Conservation (phyloP, 1,140 invertebrate genomes). For the Dryas iulia region DNA sequence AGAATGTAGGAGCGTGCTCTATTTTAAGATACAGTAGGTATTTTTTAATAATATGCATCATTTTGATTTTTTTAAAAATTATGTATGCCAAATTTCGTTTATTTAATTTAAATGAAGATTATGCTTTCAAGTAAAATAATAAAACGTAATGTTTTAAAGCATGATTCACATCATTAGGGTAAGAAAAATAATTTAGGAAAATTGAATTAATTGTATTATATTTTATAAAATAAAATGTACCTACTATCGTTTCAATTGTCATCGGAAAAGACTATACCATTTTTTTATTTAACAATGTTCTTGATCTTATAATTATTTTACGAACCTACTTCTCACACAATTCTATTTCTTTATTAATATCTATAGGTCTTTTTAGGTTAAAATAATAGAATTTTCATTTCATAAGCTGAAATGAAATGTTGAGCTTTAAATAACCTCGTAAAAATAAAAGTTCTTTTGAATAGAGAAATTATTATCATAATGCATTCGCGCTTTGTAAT, state of each 20-base stretch:
- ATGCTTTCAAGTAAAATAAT: too few relatives aligned
- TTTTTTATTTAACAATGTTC: too few relatives aligned
- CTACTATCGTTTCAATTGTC: too few relatives aligned
- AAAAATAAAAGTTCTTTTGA: constrained; percentile 1
- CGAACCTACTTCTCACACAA: too few relatives aligned
- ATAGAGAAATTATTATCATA: neutral
- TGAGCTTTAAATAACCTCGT: constrained; percentile 2
- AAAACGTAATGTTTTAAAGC: too few relatives aligned
- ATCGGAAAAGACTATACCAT: too few relatives aligned
- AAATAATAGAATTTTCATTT: neutral
- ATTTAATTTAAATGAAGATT: too few relatives aligned
- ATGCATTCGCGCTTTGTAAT: neutral
- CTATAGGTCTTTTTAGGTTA: neutral
- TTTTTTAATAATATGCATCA: neutral
- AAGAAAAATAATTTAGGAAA: too few relatives aligned
- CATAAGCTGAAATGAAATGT: neutral
- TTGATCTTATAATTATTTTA: too few relatives aligned
- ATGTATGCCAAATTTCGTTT: neutral
- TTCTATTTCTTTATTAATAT: neutral
- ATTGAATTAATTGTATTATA: too few relatives aligned
- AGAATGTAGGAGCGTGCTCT: neutral
- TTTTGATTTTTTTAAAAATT: neutral
- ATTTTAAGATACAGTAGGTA: neutral
- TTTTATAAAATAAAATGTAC: too few relatives aligned
- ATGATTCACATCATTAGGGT: too few relatives aligned